A percentile compares a stretch with the other conserved stretches of the same genome.
Conservation (phyloP, 2,888 invertebrate species). For the Ischnura elegans region DNA sequence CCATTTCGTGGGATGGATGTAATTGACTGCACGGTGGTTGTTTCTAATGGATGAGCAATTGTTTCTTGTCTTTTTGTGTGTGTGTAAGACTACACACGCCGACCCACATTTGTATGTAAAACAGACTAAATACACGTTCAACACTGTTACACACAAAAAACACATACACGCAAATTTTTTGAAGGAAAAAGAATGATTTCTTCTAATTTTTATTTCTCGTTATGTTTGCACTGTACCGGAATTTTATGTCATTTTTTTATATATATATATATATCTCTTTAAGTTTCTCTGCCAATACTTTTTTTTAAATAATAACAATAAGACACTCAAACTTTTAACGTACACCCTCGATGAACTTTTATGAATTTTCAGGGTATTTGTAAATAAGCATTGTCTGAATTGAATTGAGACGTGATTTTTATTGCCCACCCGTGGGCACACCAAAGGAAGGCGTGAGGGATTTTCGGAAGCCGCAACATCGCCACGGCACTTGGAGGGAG, state of each 20-base stretch:
- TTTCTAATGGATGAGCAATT: constrained; percentile 68
- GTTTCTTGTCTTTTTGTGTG: constrained; percentile 69
- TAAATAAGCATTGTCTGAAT: constrained; percentile 72
- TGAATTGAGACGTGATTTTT: constrained; percentile 59
- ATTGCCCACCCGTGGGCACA: constrained; percentile 42
- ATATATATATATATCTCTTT: neutral
- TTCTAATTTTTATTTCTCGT: constrained; percentile 59
- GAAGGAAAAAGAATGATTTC: constrained; percentile 64
- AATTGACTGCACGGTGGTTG: constrained; percentile 60
- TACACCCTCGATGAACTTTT: constrained; percentile 70
- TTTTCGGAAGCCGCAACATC: neutral
- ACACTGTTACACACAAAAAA: neutral
- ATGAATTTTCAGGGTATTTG: constrained; percentile 73
- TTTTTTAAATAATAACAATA: constrained; percentile 32
- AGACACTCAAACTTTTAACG: constrained; percentile 54
- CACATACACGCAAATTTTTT: neutral
- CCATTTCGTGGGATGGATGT: constrained; percentile 49
- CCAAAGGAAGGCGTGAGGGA: constrained; percentile 62
- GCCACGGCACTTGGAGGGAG: neutral
- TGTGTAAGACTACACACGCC: constrained; percentile 63
- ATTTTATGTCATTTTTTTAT: constrained; percentile 67
- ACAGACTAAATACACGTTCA: constrained; percentile 4
- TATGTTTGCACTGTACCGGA: constrained; percentile 68
- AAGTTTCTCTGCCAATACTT: constrained; percentile 72
- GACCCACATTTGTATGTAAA: constrained; percentile 35